Percentiles rank a stretch among this genome's conserved stretches.
Conservation (phyloP, 2,888 invertebrate genomes). For the Andrena camellia region DNA sequence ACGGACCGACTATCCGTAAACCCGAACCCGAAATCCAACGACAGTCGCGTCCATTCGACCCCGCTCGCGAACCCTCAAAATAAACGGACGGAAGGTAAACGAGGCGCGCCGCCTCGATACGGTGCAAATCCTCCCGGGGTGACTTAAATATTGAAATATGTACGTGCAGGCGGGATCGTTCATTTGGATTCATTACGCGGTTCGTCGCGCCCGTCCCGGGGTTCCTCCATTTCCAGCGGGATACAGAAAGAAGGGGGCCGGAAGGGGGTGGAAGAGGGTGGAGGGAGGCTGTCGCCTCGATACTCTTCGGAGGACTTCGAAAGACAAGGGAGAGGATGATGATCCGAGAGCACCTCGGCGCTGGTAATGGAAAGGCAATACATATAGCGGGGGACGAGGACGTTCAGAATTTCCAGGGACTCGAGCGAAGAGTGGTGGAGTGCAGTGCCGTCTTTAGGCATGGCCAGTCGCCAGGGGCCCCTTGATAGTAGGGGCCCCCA, state of each 20-base stretch:
- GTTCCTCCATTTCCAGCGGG: neutral
- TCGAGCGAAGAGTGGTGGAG: neutral
- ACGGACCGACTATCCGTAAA: neutral
- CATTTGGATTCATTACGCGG: neutral
- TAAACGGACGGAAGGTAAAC: too few relatives aligned
- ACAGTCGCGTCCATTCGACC: neutral
- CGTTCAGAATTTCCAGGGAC: conserved; percentile 14
- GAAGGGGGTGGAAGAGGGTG: neutral
- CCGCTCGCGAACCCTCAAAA: too few relatives aligned
- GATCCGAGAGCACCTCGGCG: neutral
- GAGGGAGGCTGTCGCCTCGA: neutral
- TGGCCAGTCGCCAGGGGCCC: too few relatives aligned
- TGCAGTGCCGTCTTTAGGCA: too few relatives aligned
- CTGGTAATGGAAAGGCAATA: conserved; percentile 32
- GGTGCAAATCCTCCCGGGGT: neutral
- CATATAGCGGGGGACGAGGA: neutral
- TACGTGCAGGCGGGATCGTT: neutral
- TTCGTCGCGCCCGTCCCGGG: neutral
- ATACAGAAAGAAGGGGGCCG: neutral
- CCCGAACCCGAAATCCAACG: neutral
- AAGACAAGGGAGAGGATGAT: neutral
- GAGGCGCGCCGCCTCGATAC: neutral
- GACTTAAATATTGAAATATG: neutral
- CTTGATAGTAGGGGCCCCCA: too few relatives aligned
- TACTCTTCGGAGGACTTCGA: neutral